These are phyloP conservation scores for Scrobipalpa atriplicella DNA, from an alignment of 2,888 invertebrate species.

Conservation along the genomic window DNA sequence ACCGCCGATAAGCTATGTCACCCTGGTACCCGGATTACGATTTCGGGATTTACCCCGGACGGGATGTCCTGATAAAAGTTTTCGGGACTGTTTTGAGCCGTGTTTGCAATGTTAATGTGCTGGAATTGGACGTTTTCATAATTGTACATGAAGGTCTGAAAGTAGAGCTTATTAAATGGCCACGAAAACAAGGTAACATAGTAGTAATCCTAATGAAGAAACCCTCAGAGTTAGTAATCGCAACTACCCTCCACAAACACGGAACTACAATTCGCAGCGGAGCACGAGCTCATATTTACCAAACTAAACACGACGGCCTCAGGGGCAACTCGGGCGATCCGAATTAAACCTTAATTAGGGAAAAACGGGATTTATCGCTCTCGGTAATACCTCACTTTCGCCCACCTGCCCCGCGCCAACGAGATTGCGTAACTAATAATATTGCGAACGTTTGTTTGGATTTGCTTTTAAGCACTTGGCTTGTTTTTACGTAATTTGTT, in stretches of 20 bases:
- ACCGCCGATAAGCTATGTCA: constrained; percentile 76
- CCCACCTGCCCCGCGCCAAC: constrained; percentile 48
- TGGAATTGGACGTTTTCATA: constrained; percentile 43
- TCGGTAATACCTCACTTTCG: constrained; percentile 51
- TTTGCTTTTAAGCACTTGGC: constrained; percentile 25
- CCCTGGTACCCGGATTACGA: constrained; percentile 76
- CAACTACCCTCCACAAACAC: constrained; percentile 4
- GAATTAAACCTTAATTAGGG: constrained; percentile 71
- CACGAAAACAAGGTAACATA: not conserved
- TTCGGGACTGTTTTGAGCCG: constrained; percentile 53
- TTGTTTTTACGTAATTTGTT: constrained; percentile 12
- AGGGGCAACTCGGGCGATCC: constrained; percentile 27
- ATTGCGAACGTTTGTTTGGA: constrained; percentile 29
- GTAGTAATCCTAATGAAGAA: constrained; percentile 5
- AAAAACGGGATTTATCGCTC: constrained; percentile 68
- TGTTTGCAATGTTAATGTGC: constrained; percentile 66
- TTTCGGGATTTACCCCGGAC: constrained; percentile 60
- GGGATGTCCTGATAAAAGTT: constrained; percentile 68
- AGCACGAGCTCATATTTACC: constrained; percentile 23
- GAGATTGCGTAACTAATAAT: constrained; percentile 37
- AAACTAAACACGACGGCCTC: constrained; percentile 21
- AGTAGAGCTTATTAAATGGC: not conserved
- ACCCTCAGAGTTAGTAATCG: constrained; percentile 14
- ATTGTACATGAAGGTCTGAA: not conserved
- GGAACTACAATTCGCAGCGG: not conserved